phyloP scores from a whole-genome alignment of 2,888 invertebrate genomes.

The Netelia inedita region DNA sequence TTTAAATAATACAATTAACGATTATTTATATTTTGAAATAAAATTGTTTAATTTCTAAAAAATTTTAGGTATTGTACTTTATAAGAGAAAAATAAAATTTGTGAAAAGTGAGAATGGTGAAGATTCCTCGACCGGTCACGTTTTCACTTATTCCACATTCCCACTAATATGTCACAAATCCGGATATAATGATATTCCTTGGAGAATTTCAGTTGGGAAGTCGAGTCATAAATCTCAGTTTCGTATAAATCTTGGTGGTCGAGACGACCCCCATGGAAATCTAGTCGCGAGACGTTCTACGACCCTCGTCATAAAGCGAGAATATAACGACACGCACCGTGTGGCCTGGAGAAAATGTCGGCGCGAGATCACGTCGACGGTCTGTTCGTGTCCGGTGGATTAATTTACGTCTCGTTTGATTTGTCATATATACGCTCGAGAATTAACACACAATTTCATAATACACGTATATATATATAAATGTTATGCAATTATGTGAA shows the following conservation, averaged over 20 bases:
- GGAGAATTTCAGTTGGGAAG: slow-evolving; percentile 21
- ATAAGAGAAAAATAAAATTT: background rate
- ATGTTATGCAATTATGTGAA: slow-evolving; percentile 76
- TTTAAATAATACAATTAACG: too few species aligned
- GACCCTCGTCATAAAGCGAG: slow-evolving; percentile 52
- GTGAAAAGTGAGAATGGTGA: background rate
- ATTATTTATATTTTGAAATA: background rate
- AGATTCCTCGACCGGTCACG: background rate
- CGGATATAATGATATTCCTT: slow-evolving; percentile 36
- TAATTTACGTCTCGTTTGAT: slow-evolving; percentile 76
- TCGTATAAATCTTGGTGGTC: slow-evolving; percentile 44
- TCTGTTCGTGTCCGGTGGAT: slow-evolving; percentile 69
- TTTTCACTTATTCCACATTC: background rate
- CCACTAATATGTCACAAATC: background rate
- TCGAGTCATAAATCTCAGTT: slow-evolving; percentile 56
- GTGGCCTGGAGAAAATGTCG: slow-evolving; percentile 47
- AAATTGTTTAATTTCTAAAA: background rate
- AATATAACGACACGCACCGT: slow-evolving; percentile 70
- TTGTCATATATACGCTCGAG: slow-evolving; percentile 65
- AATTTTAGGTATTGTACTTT: background rate
- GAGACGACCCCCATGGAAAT: slow-evolving; percentile 69
- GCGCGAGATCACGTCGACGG: slow-evolving; percentile 45
- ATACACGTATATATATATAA: background rate
- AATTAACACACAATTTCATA: background rate
- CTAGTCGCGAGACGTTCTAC: slow-evolving; percentile 71